Evolutionary conservation across 2,888 invertebrate species (phyloP).

Genomic region (Ophonus ardosiacus): DNA sequence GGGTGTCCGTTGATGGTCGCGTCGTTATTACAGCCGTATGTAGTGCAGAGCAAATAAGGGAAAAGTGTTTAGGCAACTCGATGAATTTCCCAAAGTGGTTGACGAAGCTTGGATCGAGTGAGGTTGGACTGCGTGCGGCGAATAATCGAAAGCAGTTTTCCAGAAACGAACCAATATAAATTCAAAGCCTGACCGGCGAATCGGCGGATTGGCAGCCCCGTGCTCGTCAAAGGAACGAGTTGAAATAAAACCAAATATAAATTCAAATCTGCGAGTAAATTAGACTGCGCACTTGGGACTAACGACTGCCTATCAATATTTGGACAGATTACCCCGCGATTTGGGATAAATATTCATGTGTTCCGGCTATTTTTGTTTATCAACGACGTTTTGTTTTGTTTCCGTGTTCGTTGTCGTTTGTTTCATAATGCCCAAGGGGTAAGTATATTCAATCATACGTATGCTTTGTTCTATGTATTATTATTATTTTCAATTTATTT

Average conservation of each 20-base stretch:
- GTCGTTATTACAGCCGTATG: conserved; percentile 40
- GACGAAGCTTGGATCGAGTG: conserved; percentile 16
- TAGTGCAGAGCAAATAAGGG: conserved; percentile 60
- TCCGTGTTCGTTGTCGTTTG: not conserved
- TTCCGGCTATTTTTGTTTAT: conserved; percentile 6
- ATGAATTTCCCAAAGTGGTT: conserved; percentile 32
- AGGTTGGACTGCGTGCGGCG: conserved; percentile 32
- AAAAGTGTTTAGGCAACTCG: conserved; percentile 59
- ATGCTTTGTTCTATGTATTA: no score
- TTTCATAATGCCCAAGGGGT: no score
- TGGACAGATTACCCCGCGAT: conserved; percentile 1
- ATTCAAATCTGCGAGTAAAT: conserved; percentile 43
- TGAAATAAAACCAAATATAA: conserved; percentile 56
- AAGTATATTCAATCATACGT: no score
- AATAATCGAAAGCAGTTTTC: conserved; percentile 56
- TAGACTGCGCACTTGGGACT: conserved; percentile 32
- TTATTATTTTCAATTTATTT: no score
- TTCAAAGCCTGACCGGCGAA: conserved; percentile 54
- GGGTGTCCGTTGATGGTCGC: conserved; percentile 19
- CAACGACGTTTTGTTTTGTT: conserved; percentile 6
- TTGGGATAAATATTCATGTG: conserved; percentile 33
- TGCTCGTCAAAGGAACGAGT: conserved; percentile 41
- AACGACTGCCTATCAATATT: conserved; percentile 36
- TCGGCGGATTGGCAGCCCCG: not conserved
- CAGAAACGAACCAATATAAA: conserved; percentile 61